Evolutionary conservation across 1,140 invertebrate genomes (phyloP).

Genomic region (Danaus melanippus): DNA sequence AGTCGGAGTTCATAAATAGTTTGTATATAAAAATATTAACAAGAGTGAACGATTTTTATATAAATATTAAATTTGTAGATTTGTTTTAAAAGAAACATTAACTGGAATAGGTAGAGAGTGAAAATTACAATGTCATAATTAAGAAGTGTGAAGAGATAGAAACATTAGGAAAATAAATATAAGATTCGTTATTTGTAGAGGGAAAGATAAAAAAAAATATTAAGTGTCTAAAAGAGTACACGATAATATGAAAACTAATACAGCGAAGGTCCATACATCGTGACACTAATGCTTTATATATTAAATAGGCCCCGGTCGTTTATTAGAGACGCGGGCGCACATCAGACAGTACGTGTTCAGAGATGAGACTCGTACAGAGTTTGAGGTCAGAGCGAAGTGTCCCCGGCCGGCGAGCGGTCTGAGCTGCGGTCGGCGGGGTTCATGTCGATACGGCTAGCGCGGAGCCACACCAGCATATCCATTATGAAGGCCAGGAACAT

Average conservation of each 20-base stretch:
- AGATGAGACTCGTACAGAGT: conserved; percentile 36
- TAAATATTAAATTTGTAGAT: neutral
- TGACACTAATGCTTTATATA: too few relatives aligned
- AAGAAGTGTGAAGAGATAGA: too few relatives aligned
- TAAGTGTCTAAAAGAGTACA: too few relatives aligned
- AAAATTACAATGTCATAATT: too few relatives aligned
- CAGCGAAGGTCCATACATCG: too few relatives aligned
- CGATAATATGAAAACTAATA: too few relatives aligned
- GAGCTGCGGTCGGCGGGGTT: conserved; percentile 57
- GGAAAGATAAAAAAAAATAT: too few relatives aligned
- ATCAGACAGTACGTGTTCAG: conserved; percentile 12
- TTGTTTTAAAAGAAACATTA: neutral
- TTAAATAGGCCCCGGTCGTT: too few relatives aligned
- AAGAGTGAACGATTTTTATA: neutral
- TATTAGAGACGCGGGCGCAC: too few relatives aligned
- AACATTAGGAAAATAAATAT: too few relatives aligned
- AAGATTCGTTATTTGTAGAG: too few relatives aligned
- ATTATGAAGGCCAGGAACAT: conserved; percentile 87
- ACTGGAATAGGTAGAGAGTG: too few relatives aligned
- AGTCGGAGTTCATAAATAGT: conserved; percentile 9
- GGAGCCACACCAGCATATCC: conserved; percentile 87
- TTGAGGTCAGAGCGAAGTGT: conserved; percentile 49
- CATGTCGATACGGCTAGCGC: conserved; percentile 82
- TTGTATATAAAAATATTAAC: conserved; percentile 1
- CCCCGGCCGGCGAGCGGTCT: conserved; percentile 26